Evolutionary conservation across 2,888 invertebrate species (phyloP), one percentile per base, ranked within the genome.

Genomic region (Napeogenes sylphis): DNA sequence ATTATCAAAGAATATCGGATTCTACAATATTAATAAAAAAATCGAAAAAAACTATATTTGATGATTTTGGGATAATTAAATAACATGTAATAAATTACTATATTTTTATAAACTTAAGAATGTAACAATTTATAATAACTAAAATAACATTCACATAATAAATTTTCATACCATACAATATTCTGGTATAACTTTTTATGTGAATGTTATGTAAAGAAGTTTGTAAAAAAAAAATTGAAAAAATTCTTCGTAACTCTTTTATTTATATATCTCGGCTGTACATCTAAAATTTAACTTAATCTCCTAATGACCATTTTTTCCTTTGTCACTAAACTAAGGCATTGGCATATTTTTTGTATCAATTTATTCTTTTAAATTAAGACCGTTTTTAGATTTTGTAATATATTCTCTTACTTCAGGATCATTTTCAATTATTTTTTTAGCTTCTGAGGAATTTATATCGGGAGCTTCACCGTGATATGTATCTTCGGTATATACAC

Each of bases 401-500:
- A 91, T 69, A 69, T 91, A 91, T 53, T 73, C 72, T 60, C 71
- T 73, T 0, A 80, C 70, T 13, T 88, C 86, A 0, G 83, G 79
- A 12, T 85, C 80, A 0, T 73, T 64, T 38, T 81, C 80, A 0
- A 84, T 61, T 4, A 84, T 71, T 0, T 82, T 81, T 56, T 88
- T 81, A 0, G 92, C 84, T 77, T 93, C 92, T 3, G 84, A 80
- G 0, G 83, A 78, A 42, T 90, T 84, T 0, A 92, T 83, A 6
- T 91, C 80, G 0, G 87, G 84, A 3, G 94, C 79, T 68, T 84
- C 77, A 0, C 94, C 94, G 71, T 92, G 93, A 81, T 87, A 94
- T 0, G 92, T 93, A 33, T 93, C 91, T 77, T 95, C 95, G 0
- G 92, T 92, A 76, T 95, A 95, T 4, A 94, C 89, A 4, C 92